These are phyloP conservation scores for Mionectes macconnelli DNA, from an alignment of 2,113 vertebrate genomes.

Conservation along the genomic window DNA sequence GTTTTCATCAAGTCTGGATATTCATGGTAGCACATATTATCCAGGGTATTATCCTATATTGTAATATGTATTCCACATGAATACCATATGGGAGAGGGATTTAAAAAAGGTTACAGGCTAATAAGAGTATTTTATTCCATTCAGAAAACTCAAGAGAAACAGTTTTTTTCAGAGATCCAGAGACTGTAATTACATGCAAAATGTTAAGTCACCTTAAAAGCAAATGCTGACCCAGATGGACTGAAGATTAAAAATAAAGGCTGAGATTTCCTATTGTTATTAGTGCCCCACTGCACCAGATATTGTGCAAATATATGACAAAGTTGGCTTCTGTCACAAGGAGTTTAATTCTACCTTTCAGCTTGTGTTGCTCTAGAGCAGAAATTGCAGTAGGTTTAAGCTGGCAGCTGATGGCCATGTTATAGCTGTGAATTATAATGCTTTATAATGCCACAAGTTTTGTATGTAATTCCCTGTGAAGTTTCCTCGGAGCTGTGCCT, in stretches of 20 bases:
- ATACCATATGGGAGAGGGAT: slow-evolving; percentile 1
- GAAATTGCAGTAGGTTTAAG: neutral
- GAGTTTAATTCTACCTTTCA: slow-evolving; percentile 39
- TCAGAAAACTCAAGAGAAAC: slow-evolving; percentile 16
- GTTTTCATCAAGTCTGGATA: neutral
- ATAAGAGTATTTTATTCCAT: slow-evolving; percentile 28
- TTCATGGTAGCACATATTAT: neutral
- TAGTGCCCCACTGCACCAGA: neutral
- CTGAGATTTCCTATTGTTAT: neutral
- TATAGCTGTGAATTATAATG: neutral
- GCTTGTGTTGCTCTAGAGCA: neutral
- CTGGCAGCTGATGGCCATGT: slow-evolving; percentile 2
- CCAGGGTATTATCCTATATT: neutral
- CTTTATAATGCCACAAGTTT: neutral
- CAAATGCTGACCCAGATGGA: neutral
- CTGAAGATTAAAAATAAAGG: neutral
- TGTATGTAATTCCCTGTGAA: neutral
- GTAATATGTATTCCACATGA: slow-evolving; percentile 13
- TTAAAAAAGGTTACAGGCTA: slow-evolving; percentile 25
- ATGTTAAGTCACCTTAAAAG: slow-evolving; percentile 23
- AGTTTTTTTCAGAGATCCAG: neutral
- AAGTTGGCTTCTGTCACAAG: neutral
- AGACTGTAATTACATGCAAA: slow-evolving; percentile 1
- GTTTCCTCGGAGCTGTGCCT: neutral
- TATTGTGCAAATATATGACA: slow-evolving; percentile 25